Evolutionary conservation across 2,888 invertebrate genomes (phyloP), one percentile per base, ranked within the genome.

Genomic region (Cantharis rufa): DNA sequence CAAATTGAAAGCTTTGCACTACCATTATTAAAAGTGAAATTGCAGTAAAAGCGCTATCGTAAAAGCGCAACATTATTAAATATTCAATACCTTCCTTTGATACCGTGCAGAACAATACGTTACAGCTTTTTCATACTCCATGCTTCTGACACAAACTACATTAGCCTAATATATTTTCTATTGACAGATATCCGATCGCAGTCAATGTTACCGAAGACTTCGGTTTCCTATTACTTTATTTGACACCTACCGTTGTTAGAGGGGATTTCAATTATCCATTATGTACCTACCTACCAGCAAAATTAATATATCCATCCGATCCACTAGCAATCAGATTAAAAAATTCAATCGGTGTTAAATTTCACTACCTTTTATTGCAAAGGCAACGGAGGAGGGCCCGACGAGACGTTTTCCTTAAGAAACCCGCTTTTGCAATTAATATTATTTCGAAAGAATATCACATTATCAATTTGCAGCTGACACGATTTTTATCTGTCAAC

Each of bases 131-230:
- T 48, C 18, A 66, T 72, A 27, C 48, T 61, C 32, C 13, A 48
- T 13, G 63, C 15, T 28, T 32, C 28, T 70, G 70, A 74, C 69
- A 74, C 70, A 71, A 68, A 74, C 70, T 77, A 71, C 68, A 73
- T 72, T 70, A 74, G 71, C 28, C 68, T 73, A 73, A 73, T 77
- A 70, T 74, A 64, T 73, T 73, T 72, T 70, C 15, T 74, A 77
- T 77, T 74, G 77, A 74, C 77, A 77, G 77, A 74, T 77, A 74
- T 69, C 74, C 73, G 77, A 77, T 77, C 71, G 15, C 69, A 74
- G 24, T 73, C 68, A 69, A 32, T 74, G 48, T 62, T 32, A 27
- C 28, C 32, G 61, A 62, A 69, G 70, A 74, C 62, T 71, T 74
- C 73, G 68, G 74, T 77, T 77, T 77, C 73, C 69, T 69, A 73